Evolutionary conservation across 2,888 invertebrate genomes (phyloP).

Genomic region (Campopleginae sp.): DNA sequence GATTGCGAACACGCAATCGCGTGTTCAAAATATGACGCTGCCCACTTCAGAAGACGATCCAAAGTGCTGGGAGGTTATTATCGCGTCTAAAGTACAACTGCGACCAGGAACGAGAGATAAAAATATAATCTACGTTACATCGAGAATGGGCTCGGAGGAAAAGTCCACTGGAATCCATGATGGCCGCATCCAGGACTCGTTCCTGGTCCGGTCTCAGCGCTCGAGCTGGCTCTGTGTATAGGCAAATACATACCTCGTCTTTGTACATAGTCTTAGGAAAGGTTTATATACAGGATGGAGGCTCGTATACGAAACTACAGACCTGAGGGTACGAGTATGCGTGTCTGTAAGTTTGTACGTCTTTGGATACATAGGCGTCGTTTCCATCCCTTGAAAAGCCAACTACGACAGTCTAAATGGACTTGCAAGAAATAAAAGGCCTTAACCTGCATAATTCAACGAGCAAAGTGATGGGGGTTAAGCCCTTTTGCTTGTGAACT

Average conservation of each 20-base stretch:
- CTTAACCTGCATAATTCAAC: conserved; percentile 1
- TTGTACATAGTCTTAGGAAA: conserved; percentile 38
- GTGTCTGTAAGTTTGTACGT: conserved; percentile 1
- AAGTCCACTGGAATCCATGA: conserved; percentile 76
- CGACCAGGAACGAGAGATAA: conserved; percentile 30
- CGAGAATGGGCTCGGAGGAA: conserved; percentile 61
- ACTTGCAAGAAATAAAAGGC: neutral
- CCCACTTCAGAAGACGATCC: conserved; percentile 37
- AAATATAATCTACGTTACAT: conserved; percentile 39
- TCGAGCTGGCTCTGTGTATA: conserved; percentile 45
- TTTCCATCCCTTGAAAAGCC: conserved; percentile 14
- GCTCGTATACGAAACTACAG: conserved; percentile 15
- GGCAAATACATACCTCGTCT: conserved; percentile 37
- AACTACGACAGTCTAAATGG: conserved; percentile 27
- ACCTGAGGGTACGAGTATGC: conserved; percentile 7
- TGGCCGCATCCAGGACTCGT: conserved; percentile 70
- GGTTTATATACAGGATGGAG: conserved; percentile 39
- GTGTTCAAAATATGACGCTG: conserved; percentile 39
- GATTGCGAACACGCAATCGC: conserved; percentile 36
- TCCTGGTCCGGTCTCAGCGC: conserved; percentile 53
- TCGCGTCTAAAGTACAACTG: conserved; percentile 34
- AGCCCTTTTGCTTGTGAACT: conserved; percentile 16
- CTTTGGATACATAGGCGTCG: conserved; percentile 27
- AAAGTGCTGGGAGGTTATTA: conserved; percentile 45
- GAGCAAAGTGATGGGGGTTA: neutral